These are phyloP conservation scores for Cephus cinctus DNA, from an alignment of 1,140 invertebrate genomes.

Conservation along the genomic window DNA sequence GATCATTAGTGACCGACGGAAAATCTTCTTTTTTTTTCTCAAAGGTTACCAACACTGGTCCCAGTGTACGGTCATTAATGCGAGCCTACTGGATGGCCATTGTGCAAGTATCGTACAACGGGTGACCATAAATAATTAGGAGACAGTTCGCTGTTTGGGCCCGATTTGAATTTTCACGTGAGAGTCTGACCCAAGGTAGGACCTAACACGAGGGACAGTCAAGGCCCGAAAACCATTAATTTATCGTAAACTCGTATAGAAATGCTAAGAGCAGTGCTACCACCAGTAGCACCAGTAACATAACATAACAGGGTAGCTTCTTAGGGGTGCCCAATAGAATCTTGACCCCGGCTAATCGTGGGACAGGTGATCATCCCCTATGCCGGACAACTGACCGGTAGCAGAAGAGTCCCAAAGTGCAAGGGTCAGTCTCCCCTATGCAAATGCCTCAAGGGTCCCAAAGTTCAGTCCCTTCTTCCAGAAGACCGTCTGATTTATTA, in stretches of 20 bases:
- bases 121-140: constrained; percentile 36
- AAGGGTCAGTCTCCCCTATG: constrained; percentile 34
- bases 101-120: constrained; percentile 22
- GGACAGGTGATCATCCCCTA: constrained; percentile 48
- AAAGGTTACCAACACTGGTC: too few species aligned
- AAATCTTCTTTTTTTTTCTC: constrained; percentile 28
- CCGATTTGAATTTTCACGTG: constrained; percentile 27
- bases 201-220: not conserved
- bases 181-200: constrained; percentile 21
- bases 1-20: constrained; percentile 30
- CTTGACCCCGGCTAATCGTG: constrained; percentile 50
- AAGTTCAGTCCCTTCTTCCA: constrained; percentile 7
- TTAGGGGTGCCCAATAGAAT: too few species aligned
- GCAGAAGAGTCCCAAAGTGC: constrained; percentile 15
- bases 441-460: constrained; percentile 27
- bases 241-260: constrained; percentile 42
- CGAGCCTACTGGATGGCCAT: constrained; percentile 1
- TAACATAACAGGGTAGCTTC: too few species aligned
- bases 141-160: constrained; percentile 17
- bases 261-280: too few species aligned
- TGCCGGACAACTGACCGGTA: constrained; percentile 19
- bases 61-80: constrained; percentile 19
- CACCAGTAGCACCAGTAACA: too few species aligned
- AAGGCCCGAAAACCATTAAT: constrained; percentile 43
- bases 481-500: constrained; percentile 24